These are phyloP conservation scores for Acleris laterana DNA, from an alignment of 2,888 invertebrate genomes.

Conservation along the genomic window DNA sequence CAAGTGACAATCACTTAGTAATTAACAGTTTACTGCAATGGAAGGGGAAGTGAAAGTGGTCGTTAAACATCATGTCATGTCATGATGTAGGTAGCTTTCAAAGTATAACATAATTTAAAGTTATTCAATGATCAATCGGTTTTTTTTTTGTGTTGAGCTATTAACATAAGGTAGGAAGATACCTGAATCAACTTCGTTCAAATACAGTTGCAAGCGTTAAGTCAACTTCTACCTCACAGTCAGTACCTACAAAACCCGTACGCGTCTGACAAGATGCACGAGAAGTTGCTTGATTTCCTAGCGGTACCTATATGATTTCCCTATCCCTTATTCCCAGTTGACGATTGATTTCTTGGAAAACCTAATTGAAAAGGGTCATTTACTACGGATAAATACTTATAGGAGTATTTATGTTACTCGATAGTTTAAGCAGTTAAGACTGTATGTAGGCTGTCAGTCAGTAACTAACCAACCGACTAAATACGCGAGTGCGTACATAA, in stretches of 20 bases:
- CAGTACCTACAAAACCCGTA: no score
- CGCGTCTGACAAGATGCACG: no score
- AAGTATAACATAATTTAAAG: slow-evolving; percentile 1
- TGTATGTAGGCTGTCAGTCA: no score
- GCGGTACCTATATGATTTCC: no score
- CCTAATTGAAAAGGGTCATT: no score
- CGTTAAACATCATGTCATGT: slow-evolving; percentile 16
- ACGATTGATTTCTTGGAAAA: no score
- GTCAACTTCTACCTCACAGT: background rate
- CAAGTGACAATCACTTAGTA: slow-evolving; percentile 35
- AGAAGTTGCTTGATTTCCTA: no score
- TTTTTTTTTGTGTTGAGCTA: background rate
- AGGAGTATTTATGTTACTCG: no score
- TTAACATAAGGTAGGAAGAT: background rate
- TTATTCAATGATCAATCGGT: background rate
- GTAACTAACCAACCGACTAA: no score
- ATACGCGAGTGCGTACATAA: background rate
- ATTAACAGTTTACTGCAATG: slow-evolving; percentile 30
- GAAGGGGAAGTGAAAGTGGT: slow-evolving; percentile 33
- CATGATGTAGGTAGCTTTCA: background rate
- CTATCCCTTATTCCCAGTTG: no score
- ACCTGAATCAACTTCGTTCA: background rate
- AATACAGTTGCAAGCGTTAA: background rate
- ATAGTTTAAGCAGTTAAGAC: no score
- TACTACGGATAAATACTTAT: no score